A percentile compares a stretch with the other conserved stretches of the same genome.
Evolutionary conservation across 2,888 invertebrate species (phyloP).

Genomic region (Nineta flava): DNA sequence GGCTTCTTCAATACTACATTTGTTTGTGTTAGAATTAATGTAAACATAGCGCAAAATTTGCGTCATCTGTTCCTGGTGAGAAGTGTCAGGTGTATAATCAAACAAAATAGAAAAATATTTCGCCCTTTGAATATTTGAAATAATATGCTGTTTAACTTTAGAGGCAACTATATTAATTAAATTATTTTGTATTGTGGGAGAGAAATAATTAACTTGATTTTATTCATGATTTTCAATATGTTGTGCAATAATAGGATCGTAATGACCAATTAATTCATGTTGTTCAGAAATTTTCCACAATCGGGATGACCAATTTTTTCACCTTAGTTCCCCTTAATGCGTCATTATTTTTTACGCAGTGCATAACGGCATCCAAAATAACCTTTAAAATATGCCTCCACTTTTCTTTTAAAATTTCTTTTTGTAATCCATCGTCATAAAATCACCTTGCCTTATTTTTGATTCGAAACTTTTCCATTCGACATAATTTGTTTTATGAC

Average conservation of each 20-base stretch:
- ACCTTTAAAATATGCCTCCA: background rate
- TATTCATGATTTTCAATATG: background rate
- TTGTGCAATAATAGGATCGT: background rate
- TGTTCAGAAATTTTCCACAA: background rate
- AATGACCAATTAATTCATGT: background rate
- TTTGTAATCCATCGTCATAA: background rate
- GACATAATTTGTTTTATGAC: background rate
- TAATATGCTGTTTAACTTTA: conserved; percentile 3
- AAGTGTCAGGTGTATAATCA: conserved; percentile 6
- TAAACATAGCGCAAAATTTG: conserved; percentile 1
- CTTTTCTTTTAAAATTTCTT: background rate
- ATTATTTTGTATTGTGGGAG: conserved; percentile 7
- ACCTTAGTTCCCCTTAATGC: background rate
- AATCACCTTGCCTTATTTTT: background rate
- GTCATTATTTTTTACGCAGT: background rate
- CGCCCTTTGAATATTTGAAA: background rate
- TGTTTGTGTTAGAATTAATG: background rate
- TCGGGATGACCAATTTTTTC: background rate
- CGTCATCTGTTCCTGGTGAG: conserved; percentile 2
- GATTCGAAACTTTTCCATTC: background rate
- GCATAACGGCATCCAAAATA: background rate
- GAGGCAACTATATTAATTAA: conserved; percentile 5
- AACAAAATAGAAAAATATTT: conserved; percentile 11
- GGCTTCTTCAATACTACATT: background rate
- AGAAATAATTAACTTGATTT: background rate